Conservation (phyloP, 2,113 vertebrate species). For the Puntigrus tetrazona region DNA sequence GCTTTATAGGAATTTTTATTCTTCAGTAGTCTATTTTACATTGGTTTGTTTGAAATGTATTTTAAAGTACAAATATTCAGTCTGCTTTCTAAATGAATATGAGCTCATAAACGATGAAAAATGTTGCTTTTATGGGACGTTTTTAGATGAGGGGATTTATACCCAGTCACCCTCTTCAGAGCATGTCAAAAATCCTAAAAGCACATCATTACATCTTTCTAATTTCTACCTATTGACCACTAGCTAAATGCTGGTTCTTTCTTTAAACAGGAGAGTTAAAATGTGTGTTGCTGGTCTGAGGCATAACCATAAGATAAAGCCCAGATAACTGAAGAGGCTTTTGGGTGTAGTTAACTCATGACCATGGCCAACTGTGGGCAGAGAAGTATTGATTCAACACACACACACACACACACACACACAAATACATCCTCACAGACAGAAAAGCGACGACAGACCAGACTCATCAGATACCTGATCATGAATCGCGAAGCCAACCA, state of each 20-base stretch:
- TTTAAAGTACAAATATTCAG: not conserved
- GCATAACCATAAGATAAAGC: conserved; percentile 15
- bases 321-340: not conserved
- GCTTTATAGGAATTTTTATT: not conserved
- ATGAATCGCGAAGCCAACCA: not conserved
- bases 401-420: conserved; percentile 39
- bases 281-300: conserved; percentile 20
- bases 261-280: not conserved
- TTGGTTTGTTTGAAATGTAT: not conserved
- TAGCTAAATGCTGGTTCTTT: conserved; percentile 16
- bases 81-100: not conserved
- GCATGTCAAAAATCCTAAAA: not conserved
- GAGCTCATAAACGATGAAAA: not conserved
- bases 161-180: not conserved
- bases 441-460: conserved; percentile 3
- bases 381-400: not conserved
- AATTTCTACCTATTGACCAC: not conserved
- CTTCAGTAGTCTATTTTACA: not conserved
- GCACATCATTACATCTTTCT: not conserved
- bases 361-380: conserved; percentile 9
- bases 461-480: conserved; percentile 15
- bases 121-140: not conserved
- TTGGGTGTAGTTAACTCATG: conserved; percentile 2
- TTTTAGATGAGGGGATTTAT: not conserved
- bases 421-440: not conserved